Base-by-base conservation (phyloP, 2,888 invertebrate species). In the Fragum sueziense region DNA sequence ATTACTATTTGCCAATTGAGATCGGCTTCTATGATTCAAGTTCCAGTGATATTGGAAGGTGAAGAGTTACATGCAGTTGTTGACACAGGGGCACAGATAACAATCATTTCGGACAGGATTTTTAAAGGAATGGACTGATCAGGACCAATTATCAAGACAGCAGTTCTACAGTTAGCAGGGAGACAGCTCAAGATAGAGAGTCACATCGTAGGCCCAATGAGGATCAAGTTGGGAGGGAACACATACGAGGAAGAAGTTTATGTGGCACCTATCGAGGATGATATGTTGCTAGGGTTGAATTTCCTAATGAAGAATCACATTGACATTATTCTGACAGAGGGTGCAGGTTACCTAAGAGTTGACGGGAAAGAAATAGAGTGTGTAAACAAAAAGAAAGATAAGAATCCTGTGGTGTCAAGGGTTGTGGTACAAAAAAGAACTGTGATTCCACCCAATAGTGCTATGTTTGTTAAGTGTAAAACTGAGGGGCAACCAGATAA, bases 181-280 rank as follows among this genome's bases (percentile, higher is more conserved):
- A 33, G 73, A 20, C 71, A 75, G 4, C 72, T 76, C 67, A 33
- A 29, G 20, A 71, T 78, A 62, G 29, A 67, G 14, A 65, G 70
- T 6, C 59, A 69, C 27, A 59, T 80, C 9, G 57, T 70, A 0
- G 71, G 74, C n/a, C 80, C 83, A 20, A 25, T 78, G 1, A 61
- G 34, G 17, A 29, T 82, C 17, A 33, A 37, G 34, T n/a, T 82
- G 11, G 79, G 82, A 3, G 41, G 37, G 9, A 51, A 41, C 17
- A 37, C 20, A 9, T 84, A 69, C 52, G 17, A 62, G 9, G 72
- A 69, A 20, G 54, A 70, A 14, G 65, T 77, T 1, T 77, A 77
- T 75, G 84, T 84, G 22, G 79, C 79, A 2, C 84, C 78, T 17
- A 84, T 81, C 11, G 61, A 68, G 7, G 82, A 82, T 76, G 80